Conservation (phyloP, 2,113 vertebrate species). For the Numenius arquata region DNA sequence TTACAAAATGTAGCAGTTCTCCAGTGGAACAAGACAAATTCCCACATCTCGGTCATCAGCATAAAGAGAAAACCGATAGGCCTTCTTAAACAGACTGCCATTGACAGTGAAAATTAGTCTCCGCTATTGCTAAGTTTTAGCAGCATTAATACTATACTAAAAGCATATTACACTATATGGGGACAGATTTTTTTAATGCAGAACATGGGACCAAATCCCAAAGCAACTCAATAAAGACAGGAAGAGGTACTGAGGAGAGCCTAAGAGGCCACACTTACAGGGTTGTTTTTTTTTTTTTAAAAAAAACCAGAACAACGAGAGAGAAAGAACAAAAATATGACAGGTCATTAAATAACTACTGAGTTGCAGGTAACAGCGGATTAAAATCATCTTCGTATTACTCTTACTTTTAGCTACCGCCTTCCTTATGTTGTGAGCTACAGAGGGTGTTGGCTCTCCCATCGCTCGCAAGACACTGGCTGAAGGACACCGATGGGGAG, state of each 20-base stretch:
- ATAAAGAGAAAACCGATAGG: not conserved
- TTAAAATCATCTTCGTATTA: not conserved
- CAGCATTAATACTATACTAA: not conserved
- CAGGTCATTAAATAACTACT: not conserved
- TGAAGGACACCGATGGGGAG: not conserved
- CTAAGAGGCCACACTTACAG: not conserved
- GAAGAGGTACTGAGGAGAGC: not conserved
- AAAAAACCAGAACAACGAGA: not conserved
- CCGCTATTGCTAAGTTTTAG: not conserved
- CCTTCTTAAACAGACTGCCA: not conserved
- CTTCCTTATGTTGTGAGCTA: not conserved
- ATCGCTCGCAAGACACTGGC: rapidly evolving
- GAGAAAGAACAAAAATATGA: not conserved
- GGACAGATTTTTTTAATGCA: not conserved
- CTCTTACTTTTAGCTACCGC: not conserved
- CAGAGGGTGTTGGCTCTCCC: not conserved
- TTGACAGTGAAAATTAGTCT: not conserved
- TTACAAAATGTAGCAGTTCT: not conserved
- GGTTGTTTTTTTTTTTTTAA: not conserved
- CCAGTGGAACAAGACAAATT: not conserved
- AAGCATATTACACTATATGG: not conserved
- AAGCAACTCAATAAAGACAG: not conserved
- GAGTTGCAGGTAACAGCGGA: not conserved
- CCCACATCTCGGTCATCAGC: not conserved
- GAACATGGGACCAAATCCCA: not conserved